Evolutionary conservation across 2,113 vertebrate genomes (phyloP).

Genomic region (Noctilio leporinus): DNA sequence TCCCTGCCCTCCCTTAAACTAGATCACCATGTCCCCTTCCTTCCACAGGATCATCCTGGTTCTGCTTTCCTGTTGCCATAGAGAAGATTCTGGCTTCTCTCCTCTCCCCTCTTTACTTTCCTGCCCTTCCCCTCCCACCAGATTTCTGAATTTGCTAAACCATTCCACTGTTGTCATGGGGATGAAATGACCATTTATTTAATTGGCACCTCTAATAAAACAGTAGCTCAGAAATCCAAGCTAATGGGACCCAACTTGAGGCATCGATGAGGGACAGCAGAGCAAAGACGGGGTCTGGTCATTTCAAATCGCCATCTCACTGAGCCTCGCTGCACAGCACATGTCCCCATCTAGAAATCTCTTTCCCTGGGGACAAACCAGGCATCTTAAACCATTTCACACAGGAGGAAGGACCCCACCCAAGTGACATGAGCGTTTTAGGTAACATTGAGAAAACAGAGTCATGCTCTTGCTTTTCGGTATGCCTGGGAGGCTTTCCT

Average conservation of each 20-base stretch:
- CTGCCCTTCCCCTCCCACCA: background rate
- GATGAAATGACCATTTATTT: slow-evolving; percentile 31
- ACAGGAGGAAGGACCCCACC: background rate
- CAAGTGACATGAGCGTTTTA: background rate
- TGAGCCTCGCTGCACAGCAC: background rate
- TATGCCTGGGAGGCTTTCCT: background rate
- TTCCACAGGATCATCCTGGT: background rate
- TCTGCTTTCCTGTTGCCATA: slow-evolving; percentile 46
- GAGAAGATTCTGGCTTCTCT: background rate
- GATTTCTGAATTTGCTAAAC: slow-evolving; percentile 41
- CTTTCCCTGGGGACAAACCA: background rate
- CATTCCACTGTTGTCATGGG: slow-evolving; percentile 38
- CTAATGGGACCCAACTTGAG: background rate
- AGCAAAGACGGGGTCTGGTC: background rate
- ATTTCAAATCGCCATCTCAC: background rate
- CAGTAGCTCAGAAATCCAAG: background rate
- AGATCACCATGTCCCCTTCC: background rate
- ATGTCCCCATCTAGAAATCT: background rate
- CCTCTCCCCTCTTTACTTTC: background rate
- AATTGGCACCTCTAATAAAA: slow-evolving; percentile 38
- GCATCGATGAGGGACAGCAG: background rate
- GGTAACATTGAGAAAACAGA: background rate
- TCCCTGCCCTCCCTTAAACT: background rate
- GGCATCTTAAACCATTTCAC: background rate
- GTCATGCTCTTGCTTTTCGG: background rate